phyloP scores from a whole-genome alignment of 2,797 vertebrate species.

The Enteromius radiatus region DNA sequence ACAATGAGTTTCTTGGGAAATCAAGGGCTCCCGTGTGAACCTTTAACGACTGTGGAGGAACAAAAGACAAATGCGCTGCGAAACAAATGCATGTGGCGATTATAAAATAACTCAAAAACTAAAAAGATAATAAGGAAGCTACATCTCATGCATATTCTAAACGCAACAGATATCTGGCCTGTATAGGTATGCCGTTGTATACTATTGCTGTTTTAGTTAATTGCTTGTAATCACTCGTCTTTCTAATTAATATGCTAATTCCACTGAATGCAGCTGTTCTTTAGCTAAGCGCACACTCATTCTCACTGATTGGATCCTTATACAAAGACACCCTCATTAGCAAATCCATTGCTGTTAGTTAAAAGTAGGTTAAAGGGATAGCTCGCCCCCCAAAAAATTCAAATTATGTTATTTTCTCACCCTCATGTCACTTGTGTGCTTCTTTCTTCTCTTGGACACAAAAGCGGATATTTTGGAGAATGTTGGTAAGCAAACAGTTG shows the following conservation, averaged over 20 bases:
- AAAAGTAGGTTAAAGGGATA: slow-evolving; percentile 27
- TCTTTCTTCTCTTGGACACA: neutral
- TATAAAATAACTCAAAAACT: neutral
- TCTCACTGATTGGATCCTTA: slow-evolving; percentile 37
- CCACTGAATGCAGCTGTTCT: slow-evolving; percentile 51
- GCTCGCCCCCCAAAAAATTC: neutral
- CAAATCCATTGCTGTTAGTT: slow-evolving; percentile 31
- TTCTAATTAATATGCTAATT: slow-evolving; percentile 61
- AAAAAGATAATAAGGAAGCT: neutral
- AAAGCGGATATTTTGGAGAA: neutral
- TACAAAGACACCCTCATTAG: slow-evolving; percentile 42
- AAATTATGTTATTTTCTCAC: neutral
- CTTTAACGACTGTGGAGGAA: neutral
- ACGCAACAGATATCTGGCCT: neutral
- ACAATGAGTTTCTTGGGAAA: slow-evolving; percentile 13
- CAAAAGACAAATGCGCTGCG: slow-evolving; percentile 13
- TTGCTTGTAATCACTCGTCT: slow-evolving; percentile 52
- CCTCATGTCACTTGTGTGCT: neutral
- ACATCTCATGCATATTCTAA: neutral
- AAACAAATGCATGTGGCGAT: slow-evolving; percentile 8
- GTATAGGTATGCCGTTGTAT: slow-evolving; percentile 21
- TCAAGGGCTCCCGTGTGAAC: neutral
- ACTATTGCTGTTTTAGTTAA: slow-evolving; percentile 49
- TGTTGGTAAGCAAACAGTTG: neutral
- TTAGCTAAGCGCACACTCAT: slow-evolving; percentile 37